Evolutionary conservation across 2,113 vertebrate genomes (phyloP).

Genomic region (Hemiprocne comata): DNA sequence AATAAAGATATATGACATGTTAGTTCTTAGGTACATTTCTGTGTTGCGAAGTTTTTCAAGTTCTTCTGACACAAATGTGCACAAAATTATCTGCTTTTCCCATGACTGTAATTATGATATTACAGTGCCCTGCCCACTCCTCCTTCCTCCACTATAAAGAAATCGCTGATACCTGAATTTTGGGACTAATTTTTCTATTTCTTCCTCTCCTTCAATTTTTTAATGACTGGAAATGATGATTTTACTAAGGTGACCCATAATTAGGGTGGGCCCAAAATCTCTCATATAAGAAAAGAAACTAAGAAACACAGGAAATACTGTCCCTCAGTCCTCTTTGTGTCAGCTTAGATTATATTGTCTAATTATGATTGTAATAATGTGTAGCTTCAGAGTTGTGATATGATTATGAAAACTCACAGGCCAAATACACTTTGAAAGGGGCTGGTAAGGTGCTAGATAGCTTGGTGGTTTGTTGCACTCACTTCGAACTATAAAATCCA

Average conservation of each 20-base stretch:
- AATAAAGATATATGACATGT: background rate
- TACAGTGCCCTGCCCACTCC: background rate
- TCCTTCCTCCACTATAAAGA: background rate
- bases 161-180: background rate
- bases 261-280: background rate
- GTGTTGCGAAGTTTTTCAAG: background rate
- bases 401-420: background rate
- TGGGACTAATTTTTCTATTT: background rate
- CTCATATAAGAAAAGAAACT: background rate
- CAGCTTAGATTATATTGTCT: background rate
- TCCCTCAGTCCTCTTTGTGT: background rate
- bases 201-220: background rate
- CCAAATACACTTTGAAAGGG: background rate
- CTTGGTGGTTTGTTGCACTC: background rate
- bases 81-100: background rate
- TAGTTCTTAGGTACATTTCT: background rate
- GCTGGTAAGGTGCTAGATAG: background rate
- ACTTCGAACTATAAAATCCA: background rate
- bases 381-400: background rate
- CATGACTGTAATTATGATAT: fast-evolving
- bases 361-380: too few species aligned
- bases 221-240: background rate
- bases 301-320: background rate
- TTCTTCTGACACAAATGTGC: background rate
- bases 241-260: background rate